Base-by-base conservation (phyloP, 2,888 invertebrate genomes). In the Eupithecia centaureata region DNA sequence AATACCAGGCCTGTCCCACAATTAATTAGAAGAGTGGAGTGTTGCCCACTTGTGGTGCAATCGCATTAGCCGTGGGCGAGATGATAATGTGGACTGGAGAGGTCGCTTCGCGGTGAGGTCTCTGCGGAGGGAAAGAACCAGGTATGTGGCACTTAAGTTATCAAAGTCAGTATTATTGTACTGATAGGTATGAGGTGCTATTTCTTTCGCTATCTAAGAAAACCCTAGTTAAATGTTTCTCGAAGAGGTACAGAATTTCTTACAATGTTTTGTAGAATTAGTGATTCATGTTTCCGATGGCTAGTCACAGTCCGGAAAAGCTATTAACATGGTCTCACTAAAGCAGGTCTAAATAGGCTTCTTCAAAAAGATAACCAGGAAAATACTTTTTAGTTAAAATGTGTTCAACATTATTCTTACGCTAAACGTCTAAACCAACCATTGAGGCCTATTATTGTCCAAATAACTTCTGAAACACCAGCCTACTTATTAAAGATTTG, bases 81-180 rank as follows among this genome's bases (percentile, higher is more conserved):
- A 86, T 84, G 85, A 82, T 85, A 86, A 86, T 82, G 80, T 76
- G 61, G n/a, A 18, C 25, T 32, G 57, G 83, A 78, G 86, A 88
- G 91, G 90, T 92, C 90, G 92, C 82, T 88, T 92, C 86, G 80
- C 87, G 86, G 82, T 74, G 66, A 73, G 75, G 58, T 59, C 25
- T 5, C 33, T 62, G 33, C 10, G n/a, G 25, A 35, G 52, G 25
- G 25, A 0, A n/a, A 27, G 18, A 62, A 62, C n/a, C n/a, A 10
- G 7, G 61, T 54, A 79, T 65, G 18, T 70, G 72, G 62, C 22
- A 18, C 73, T 7, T n/a, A 18, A 18, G 8, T 5, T n/a, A 13
- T 38, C 0, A 1, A 4, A 13, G n/a, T n/a, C 4, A n/a, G 38
- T 38, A 38, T n/a, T 38, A 7, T n/a, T 38, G n/a, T n/a, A 54